Percentiles rank a stretch among this genome's conserved stretches.
phyloP scores from a whole-genome alignment of 2,888 invertebrate species.

The Pyrochroa serraticornis region DNA sequence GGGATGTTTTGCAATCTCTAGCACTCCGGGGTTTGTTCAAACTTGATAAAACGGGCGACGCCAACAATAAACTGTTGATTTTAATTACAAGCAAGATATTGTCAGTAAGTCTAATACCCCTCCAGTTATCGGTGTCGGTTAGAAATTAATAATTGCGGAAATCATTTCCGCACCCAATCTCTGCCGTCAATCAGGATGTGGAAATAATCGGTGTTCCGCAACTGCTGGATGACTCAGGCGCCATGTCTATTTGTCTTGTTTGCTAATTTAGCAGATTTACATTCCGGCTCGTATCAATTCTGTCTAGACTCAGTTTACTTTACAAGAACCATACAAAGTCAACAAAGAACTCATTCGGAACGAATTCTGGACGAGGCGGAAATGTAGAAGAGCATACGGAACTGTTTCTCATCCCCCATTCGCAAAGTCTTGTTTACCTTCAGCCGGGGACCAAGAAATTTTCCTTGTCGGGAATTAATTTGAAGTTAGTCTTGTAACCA shows the following conservation, averaged over 20 bases:
- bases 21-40: too few relatives aligned
- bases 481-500: conserved; percentile 7
- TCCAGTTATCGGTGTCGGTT: too few relatives aligned
- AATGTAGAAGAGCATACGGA: conserved; percentile 13
- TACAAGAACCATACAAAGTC: conserved; percentile 34
- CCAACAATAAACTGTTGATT: too few relatives aligned
- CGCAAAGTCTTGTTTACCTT: conserved; percentile 20
- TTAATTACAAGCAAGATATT: too few relatives aligned
- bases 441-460: conserved; percentile 15
- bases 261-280: conserved; percentile 45
- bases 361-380: conserved; percentile 21
- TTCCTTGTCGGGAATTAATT: not conserved
- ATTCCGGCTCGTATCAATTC: conserved; percentile 41
- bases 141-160: conserved; percentile 13
- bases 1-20: too few relatives aligned
- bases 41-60: too few relatives aligned
- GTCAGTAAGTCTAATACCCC: too few relatives aligned
- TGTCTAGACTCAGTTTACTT: conserved; percentile 31
- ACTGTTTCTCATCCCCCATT: conserved; percentile 19
- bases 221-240: conserved; percentile 25
- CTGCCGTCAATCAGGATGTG: conserved; percentile 17
- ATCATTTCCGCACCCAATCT: conserved; percentile 20
- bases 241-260: conserved; percentile 42
- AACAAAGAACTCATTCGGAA: conserved; percentile 36
- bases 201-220: conserved; percentile 12